Evolutionary conservation across 2,888 invertebrate genomes (phyloP).

Genomic region (Oscheius sp.): DNA sequence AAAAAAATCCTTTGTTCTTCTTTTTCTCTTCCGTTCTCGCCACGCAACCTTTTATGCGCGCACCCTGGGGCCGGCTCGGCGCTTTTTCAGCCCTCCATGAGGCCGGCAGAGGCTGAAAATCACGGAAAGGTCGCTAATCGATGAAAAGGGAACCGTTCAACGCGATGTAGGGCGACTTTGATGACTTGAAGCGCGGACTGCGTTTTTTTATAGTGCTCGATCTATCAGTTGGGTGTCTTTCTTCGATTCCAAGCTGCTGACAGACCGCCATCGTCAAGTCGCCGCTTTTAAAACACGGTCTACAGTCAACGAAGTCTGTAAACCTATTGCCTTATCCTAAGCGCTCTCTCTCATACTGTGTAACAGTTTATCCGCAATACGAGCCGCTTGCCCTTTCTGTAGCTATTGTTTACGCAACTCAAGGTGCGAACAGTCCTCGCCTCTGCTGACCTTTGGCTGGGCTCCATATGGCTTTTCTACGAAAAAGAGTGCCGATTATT

Average conservation of each 20-base stretch:
- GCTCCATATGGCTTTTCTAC: not conserved
- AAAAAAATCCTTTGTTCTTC: not conserved
- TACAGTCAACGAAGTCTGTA: no score
- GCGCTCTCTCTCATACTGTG: no score
- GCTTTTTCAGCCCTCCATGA: not conserved
- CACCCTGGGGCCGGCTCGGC: not conserved
- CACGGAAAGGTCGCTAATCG: not conserved
- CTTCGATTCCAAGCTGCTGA: no score
- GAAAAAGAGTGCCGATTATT: constrained; percentile 2
- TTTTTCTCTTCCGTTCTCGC: not conserved
- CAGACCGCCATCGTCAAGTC: no score
- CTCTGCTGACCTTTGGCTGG: not conserved
- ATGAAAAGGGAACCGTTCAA: not conserved
- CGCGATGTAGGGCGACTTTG: no score
- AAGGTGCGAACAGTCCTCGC: not conserved
- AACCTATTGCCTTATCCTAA: no score
- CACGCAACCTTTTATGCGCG: not conserved
- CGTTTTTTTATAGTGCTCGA: no score
- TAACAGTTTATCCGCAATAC: not conserved
- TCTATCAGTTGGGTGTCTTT: no score
- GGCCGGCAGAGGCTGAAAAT: not conserved
- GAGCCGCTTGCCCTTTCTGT: not conserved
- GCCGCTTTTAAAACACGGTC: no score
- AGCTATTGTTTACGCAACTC: not conserved
- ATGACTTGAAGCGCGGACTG: no score